These are phyloP conservation scores for Apostichopus leukothele DNA, from an alignment of 53 echinoderm and acorn worm genomes.

Conservation along the genomic window DNA sequence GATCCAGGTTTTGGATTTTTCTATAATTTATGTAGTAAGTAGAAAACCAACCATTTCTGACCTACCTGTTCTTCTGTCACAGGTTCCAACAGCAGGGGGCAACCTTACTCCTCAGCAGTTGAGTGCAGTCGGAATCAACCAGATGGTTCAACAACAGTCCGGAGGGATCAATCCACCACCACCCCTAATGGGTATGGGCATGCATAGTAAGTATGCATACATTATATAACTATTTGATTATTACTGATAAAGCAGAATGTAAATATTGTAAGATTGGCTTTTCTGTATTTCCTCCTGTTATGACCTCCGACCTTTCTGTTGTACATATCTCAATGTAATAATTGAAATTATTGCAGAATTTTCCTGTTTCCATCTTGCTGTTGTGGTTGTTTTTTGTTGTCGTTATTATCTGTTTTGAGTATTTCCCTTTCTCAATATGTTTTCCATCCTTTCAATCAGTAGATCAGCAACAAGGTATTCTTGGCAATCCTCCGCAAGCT, in stretches of 20 bases:
- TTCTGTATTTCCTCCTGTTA: no score
- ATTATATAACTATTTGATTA: no score
- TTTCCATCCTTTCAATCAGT: neutral
- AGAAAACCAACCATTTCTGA: no score
- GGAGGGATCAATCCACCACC: slow-evolving; percentile 40
- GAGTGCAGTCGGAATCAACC: slow-evolving; percentile 13
- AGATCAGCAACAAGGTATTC: slow-evolving; percentile 49
- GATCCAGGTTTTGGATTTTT: no score
- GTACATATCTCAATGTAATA: no score
- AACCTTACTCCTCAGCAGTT: neutral
- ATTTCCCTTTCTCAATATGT: neutral
- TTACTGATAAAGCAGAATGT: no score
- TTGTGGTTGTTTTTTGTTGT: no score
- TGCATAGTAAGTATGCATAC: slow-evolving; percentile 28
- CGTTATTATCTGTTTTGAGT: neutral
- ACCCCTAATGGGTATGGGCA: slow-evolving; percentile 35
- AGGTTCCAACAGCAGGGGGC: neutral
- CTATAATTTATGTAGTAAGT: no score
- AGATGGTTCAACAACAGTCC: slow-evolving; percentile 6
- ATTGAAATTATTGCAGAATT: no score
- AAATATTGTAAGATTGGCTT: no score
- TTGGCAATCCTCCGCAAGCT: slow-evolving; percentile 46
- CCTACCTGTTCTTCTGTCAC: neutral
- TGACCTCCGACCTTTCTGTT: no score
- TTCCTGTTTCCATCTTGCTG: no score